Percentiles rank a stretch among this genome's conserved stretches.
Evolutionary conservation across 2,888 invertebrate genomes (phyloP).

Genomic region (Caenorhabditis doughertyi): DNA sequence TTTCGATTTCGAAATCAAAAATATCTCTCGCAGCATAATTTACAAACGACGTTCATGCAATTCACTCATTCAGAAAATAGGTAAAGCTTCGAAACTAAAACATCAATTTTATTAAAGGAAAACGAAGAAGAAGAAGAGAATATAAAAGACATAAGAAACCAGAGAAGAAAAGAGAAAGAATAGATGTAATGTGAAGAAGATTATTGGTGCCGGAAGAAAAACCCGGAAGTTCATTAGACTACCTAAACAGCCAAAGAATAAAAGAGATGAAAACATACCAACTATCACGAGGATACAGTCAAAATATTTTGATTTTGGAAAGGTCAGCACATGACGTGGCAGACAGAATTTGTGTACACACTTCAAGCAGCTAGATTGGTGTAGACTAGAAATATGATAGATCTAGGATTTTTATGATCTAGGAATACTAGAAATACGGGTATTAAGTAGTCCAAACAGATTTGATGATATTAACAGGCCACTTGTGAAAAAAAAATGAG

Average conservation of each 20-base stretch:
- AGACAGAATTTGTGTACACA: slow-evolving; percentile 6
- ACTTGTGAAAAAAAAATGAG: slow-evolving; percentile 14
- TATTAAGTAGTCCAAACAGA: no score
- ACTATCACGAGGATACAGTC: slow-evolving; percentile 10
- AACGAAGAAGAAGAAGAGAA: no score
- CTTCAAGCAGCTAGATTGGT: slow-evolving; percentile 6
- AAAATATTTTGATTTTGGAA: slow-evolving; percentile 27
- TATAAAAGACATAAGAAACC: not conserved
- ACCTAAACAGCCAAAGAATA: not conserved
- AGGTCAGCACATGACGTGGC: slow-evolving; percentile 22
- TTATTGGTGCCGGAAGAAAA: slow-evolving; percentile 7
- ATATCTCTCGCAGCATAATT: not conserved
- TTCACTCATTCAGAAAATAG: no score
- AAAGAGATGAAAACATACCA: slow-evolving; percentile 21
- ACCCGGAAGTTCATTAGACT: slow-evolving; percentile 20
- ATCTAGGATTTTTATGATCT: not conserved
- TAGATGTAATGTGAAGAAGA: slow-evolving; percentile 13
- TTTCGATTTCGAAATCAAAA: slow-evolving; percentile 10
- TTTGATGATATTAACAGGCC: no score
- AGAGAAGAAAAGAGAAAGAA: not conserved
- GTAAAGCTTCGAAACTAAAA: slow-evolving; percentile 5
- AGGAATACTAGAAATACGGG: not conserved
- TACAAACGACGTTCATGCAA: not conserved
- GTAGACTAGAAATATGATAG: not conserved
- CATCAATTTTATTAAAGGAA: not conserved